Conservation (phyloP, 2,113 vertebrate genomes). For the Todiramphus chloris region DNA sequence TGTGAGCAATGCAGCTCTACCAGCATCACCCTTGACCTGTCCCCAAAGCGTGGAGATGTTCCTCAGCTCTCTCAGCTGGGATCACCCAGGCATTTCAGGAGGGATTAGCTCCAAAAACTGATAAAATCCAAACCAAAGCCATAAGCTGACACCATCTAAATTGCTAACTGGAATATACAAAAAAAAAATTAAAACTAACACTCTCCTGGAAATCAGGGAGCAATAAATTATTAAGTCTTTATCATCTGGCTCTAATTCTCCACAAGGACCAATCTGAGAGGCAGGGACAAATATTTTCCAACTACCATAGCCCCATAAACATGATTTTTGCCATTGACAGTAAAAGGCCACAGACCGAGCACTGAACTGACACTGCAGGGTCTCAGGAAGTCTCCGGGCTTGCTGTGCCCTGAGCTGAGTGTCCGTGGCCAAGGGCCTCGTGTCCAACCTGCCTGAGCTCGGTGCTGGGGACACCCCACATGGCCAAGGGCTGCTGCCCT, state of each 20-base stretch:
- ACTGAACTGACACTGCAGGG: fast-evolving
- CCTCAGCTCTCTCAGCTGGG: not conserved
- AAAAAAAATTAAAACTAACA: fast-evolving
- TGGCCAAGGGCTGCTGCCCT: not conserved
- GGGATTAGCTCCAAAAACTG: not conserved
- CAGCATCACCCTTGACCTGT: not conserved
- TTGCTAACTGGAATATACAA: not conserved
- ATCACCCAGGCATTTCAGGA: not conserved
- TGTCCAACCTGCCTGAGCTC: not conserved
- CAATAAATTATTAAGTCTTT: not conserved
- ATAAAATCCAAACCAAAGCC: not conserved
- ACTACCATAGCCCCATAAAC: not conserved
- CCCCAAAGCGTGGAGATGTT: not conserved
- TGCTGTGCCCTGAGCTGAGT: fast-evolving
- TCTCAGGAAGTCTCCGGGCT: not conserved
- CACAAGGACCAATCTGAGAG: not conserved
- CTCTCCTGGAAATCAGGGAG: not conserved
- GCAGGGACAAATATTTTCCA: not conserved
- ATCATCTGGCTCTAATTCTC: fast-evolving
- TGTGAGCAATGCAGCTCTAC: not conserved
- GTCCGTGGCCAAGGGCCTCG: not conserved
- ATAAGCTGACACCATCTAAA: too few relatives aligned
- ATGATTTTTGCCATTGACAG: not conserved
- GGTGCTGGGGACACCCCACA: not conserved
- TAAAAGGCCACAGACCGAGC: not conserved